Conservation (phyloP, 2,797 vertebrate genomes). For the Neoniphon sammara region DNA sequence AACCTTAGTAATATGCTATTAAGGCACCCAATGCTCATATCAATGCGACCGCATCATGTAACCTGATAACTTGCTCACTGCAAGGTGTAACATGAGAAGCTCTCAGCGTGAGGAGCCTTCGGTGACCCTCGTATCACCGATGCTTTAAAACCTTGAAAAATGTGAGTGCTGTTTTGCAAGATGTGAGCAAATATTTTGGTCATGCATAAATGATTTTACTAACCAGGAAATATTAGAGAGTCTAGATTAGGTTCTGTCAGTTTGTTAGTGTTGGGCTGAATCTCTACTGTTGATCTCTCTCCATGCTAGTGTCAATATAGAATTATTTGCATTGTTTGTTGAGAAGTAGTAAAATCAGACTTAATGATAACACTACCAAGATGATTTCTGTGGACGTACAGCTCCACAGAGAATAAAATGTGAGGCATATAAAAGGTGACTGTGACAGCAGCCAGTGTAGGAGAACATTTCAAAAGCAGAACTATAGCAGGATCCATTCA, state of each 20-base stretch:
- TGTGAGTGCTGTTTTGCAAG: neutral
- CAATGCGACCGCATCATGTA: constrained; percentile 42
- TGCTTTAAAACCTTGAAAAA: constrained; percentile 10
- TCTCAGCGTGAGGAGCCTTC: neutral
- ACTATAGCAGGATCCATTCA: no score
- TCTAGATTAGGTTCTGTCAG: neutral
- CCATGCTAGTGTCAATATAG: no score
- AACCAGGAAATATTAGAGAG: neutral
- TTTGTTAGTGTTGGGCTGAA: neutral
- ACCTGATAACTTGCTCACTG: constrained; percentile 41
- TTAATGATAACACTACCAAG: no score
- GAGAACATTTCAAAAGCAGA: no score
- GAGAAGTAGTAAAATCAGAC: no score
- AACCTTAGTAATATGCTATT: constrained; percentile 51
- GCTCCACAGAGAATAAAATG: neutral
- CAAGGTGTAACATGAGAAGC: constrained; percentile 44
- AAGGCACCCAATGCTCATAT: constrained; percentile 50
- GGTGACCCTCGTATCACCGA: neutral
- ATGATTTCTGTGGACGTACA: neutral
- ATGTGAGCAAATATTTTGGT: neutral
- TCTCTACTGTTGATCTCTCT: no score
- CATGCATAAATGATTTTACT: neutral
- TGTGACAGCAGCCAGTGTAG: neutral
- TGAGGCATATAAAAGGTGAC: neutral
- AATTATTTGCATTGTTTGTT: no score